Evolutionary conservation across 2,113 vertebrate genomes (phyloP).

Genomic region (Cynoglossus semilaevis): DNA sequence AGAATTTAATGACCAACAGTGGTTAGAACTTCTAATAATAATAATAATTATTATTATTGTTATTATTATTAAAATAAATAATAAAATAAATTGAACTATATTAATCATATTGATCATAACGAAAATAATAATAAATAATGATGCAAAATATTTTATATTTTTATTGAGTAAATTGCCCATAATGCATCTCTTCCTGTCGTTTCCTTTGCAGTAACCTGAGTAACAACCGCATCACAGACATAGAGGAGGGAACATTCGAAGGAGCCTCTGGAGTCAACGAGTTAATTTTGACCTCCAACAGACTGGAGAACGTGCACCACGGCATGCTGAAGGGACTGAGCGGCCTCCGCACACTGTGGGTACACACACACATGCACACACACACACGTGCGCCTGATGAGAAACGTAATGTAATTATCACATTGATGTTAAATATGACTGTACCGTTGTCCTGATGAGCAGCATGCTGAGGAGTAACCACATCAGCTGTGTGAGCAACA

Average conservation of each 20-base stretch:
- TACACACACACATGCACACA: slow-evolving; percentile 42
- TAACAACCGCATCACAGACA: slow-evolving; percentile 98
- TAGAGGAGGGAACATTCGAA: slow-evolving; percentile 96
- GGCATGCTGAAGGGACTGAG: slow-evolving; percentile 94
- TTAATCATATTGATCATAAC: too few species aligned
- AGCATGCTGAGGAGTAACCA: slow-evolving; percentile 98
- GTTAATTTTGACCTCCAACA: slow-evolving; percentile 91
- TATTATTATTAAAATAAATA: too few species aligned
- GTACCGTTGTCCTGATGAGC: slow-evolving; percentile 22
- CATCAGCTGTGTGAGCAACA: slow-evolving; percentile 94
- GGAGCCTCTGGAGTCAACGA: slow-evolving; percentile 93
- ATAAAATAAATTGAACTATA: too few species aligned
- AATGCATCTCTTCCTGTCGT: slow-evolving; percentile 1
- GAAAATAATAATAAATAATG: too few species aligned
- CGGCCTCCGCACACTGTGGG: slow-evolving; percentile 95
- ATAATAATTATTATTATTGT: too few species aligned
- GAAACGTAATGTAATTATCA: too few species aligned
- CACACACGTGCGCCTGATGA: too few species aligned
- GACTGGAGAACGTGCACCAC: slow-evolving; percentile 87
- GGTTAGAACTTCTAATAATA: too few species aligned
- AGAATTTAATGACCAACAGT: too few species aligned
- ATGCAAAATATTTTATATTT: neutral
- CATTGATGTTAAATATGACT: neutral
- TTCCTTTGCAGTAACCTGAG: slow-evolving; percentile 86
- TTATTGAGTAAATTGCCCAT: neutral